Conservation (phyloP, 2,888 invertebrate genomes). For the Nymphalis urticae region DNA sequence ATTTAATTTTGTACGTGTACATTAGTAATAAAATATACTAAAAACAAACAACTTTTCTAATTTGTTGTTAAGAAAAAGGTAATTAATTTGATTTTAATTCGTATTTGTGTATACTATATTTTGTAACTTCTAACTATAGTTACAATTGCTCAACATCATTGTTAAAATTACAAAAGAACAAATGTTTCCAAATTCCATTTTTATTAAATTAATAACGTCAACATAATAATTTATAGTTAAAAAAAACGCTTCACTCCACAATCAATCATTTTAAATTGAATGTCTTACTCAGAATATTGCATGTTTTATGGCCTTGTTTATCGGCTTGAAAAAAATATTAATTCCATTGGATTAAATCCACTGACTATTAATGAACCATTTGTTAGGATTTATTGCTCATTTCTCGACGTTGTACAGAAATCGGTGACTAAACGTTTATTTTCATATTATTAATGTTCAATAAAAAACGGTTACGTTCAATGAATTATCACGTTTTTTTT, state of each 20-base stretch:
- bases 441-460: background rate
- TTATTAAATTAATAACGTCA: conserved; percentile 18
- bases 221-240: conserved; percentile 36
- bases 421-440: conserved; percentile 1
- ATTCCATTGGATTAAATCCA: conserved; percentile 28
- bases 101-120: background rate
- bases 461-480: too few relatives aligned
- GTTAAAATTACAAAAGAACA: background rate
- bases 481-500: too few relatives aligned
- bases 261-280: conserved; percentile 45
- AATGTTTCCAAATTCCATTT: conserved; percentile 14
- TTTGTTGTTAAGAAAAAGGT: too few relatives aligned
- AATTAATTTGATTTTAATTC: too few relatives aligned
- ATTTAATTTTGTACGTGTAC: too few relatives aligned
- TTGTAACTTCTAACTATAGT: background rate
- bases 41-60: too few relatives aligned
- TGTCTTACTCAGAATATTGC: conserved; percentile 39
- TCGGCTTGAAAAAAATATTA: conserved; percentile 33
- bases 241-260: conserved; percentile 31
- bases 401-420: conserved; percentile 11
- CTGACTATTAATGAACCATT: conserved; percentile 24
- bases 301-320: conserved; percentile 39
- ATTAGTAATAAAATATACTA: too few relatives aligned
- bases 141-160: background rate
- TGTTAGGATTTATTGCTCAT: conserved; percentile 10